These are phyloP conservation scores for Seladonia tumulorum DNA, from an alignment of 2,888 invertebrate genomes.

Conservation along the genomic window DNA sequence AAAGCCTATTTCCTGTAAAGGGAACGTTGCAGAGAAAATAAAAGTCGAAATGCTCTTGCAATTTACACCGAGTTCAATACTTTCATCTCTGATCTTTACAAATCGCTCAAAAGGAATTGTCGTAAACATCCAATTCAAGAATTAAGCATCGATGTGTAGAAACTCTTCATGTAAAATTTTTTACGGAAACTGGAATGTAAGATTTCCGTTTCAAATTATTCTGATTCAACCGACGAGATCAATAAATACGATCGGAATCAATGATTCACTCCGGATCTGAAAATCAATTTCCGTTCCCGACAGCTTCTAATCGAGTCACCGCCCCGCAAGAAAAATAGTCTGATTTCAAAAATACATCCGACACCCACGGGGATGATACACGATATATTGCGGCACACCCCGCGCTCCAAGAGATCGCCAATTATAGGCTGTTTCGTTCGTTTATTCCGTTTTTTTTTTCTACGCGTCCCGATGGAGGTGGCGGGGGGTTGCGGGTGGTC, in stretches of 20 bases:
- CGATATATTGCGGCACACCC: constrained; percentile 15
- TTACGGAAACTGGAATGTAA: too few relatives aligned
- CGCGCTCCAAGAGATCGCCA: constrained; percentile 33
- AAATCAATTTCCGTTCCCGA: neutral
- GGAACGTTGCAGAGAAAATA: neutral
- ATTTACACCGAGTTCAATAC: neutral
- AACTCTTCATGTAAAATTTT: too few relatives aligned
- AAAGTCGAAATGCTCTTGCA: neutral
- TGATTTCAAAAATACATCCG: constrained; percentile 15
- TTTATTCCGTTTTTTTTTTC: constrained; percentile 50
- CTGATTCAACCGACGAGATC: neutral
- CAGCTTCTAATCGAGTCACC: neutral
- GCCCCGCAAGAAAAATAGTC: neutral
- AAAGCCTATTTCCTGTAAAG: neutral
- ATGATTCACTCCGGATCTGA: neutral
- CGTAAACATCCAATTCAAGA: too few relatives aligned
- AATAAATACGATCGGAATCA: neutral
- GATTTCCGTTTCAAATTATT: neutral
- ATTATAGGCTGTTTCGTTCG: constrained; percentile 55
- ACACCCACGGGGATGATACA: constrained; percentile 7
- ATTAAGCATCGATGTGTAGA: too few relatives aligned
- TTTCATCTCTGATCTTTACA: neutral
- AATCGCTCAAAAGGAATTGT: neutral
- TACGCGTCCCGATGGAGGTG: constrained; percentile 26
- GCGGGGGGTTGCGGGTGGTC: constrained; percentile 35